Evolutionary conservation across 2,113 vertebrate genomes (phyloP).

Genomic region (Chloroceryle aenea): DNA sequence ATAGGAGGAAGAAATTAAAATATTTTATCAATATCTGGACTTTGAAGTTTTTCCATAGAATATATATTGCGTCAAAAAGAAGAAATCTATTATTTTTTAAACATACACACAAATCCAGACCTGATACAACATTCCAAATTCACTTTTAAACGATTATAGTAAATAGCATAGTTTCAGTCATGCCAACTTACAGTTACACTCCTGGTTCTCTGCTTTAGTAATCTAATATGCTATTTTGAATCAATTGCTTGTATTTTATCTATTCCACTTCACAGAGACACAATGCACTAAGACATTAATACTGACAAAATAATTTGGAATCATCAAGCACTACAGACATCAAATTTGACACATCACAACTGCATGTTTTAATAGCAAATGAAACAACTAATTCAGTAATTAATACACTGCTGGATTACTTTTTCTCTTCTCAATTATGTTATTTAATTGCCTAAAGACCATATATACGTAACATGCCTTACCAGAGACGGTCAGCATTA

Average conservation of each 20-base stretch:
- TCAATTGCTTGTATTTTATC: neutral
- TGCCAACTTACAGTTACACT: neutral
- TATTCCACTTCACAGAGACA: neutral
- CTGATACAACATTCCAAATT: neutral
- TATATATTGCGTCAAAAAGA: too few relatives aligned
- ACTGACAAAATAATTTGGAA: neutral
- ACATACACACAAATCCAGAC: neutral
- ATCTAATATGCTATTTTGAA: neutral
- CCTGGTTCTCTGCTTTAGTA: neutral
- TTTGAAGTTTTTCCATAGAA: too few relatives aligned
- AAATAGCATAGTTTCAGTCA: neutral
- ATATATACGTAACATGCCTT: constrained; percentile 56
- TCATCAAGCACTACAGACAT: neutral
- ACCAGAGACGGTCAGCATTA: constrained; percentile 92
- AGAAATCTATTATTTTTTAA: neutral
- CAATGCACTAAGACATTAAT: neutral
- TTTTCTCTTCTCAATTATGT: neutral
- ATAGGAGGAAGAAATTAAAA: neutral
- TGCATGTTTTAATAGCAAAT: neutral
- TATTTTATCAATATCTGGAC: too few relatives aligned
- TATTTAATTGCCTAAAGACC: neutral
- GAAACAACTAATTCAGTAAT: neutral
- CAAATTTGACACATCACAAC: neutral
- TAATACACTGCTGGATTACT: neutral
- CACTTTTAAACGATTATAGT: neutral